phyloP scores from a whole-genome alignment of 2,113 vertebrate genomes.

The Sardina pilchardus region DNA sequence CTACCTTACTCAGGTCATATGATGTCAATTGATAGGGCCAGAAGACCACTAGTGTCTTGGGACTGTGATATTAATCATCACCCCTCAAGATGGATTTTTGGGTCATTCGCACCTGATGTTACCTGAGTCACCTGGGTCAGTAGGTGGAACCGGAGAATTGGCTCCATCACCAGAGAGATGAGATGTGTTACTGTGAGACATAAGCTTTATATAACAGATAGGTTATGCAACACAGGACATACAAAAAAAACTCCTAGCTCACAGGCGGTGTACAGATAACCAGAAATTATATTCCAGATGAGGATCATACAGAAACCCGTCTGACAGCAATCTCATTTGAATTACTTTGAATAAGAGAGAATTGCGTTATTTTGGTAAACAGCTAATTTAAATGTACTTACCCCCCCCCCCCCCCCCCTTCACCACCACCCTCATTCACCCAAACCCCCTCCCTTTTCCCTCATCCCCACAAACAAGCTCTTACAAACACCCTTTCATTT shows the following conservation, averaged over 20 bases:
- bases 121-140: neutral
- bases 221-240: constrained; percentile 36
- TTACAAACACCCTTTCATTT: neutral
- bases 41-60: neutral
- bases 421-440: too few relatives aligned
- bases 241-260: constrained; percentile 20
- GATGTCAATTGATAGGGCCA: neutral
- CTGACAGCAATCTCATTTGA: constrained; percentile 5
- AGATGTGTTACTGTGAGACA: neutral
- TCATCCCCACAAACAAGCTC: neutral
- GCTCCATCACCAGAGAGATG: neutral
- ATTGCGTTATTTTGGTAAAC: constrained; percentile 3
- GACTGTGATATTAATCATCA: neutral
- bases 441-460: neutral
- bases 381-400: neutral
- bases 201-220: constrained; percentile 29
- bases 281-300: constrained; percentile 23
- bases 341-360: constrained; percentile 12
- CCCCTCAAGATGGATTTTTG: neutral
- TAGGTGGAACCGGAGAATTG: neutral
- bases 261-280: constrained; percentile 4
- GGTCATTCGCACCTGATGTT: neutral
- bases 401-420: neutral
- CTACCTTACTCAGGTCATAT: neutral
- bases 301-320: constrained; percentile 8